Evolutionary conservation across 2,797 vertebrate species (phyloP), one percentile per base, ranked within the genome.

Genomic region (Muscicapa comitata): DNA sequence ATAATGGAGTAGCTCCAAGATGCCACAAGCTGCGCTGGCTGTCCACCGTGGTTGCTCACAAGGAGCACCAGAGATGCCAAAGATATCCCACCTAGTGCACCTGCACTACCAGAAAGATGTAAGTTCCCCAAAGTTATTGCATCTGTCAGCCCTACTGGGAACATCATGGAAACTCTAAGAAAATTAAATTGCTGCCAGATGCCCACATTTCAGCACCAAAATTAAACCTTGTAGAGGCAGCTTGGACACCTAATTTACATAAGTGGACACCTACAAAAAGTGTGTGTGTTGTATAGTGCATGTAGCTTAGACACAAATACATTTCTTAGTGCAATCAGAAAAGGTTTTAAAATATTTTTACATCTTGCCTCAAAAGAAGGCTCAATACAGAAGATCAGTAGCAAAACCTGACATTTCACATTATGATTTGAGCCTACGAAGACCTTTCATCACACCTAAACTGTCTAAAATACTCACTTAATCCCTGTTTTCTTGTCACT

Each of bases 71-170:
- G 17, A 58, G 19, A 58, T 9, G 31, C 17, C 51, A 68, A 13
- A 67, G n/a, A 11, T 38, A 40, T 71, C 35, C 51, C 28, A 48
- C 17, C 6, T 2, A 1, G 10, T 0, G 0, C 54, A 14, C 7
- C n/a, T 9, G 19, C 29, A 6, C 2, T 20, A 42, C 19, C 35
- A 35, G 42, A 48, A 75, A 59, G 17, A 67, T 0, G 0, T 2
- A 5, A 28, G 28, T 71, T 33, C 63, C 50, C 6, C 20, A 54
- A 28, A 79, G 23, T 33, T 21, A 37, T 3, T 3, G 0, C 8
- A 58, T n/a, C 43, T 55, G 7, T 47, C 5, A 4, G 54, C 18
- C 14, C n/a, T 17, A 5, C 0, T 1, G 5, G 10, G 17, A 37
- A 43, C 11, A 16, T 43, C 50, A 35, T 10, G 25, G 38, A 82